A percentile compares a stretch with the other conserved stretches of the same genome.
Evolutionary conservation across 2,797 vertebrate species (phyloP).

Genomic region (Pitangus sulphuratus): DNA sequence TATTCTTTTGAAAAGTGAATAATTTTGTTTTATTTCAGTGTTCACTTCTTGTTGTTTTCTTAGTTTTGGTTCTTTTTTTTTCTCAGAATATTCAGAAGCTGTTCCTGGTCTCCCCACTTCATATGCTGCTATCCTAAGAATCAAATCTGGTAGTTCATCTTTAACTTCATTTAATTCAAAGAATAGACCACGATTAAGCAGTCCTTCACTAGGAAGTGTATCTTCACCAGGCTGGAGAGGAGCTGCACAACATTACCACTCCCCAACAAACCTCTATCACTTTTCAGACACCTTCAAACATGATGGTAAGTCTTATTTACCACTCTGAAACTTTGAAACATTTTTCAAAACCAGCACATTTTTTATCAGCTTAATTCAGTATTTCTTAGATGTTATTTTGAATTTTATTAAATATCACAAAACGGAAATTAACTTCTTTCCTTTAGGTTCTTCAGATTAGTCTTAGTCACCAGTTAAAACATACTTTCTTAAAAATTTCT

Average conservation of each 20-base stretch:
- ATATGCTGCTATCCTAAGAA: constrained; percentile 88
- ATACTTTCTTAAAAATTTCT: neutral
- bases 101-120: constrained; percentile 84
- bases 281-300: constrained; percentile 87
- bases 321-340: neutral
- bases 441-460: neutral
- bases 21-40: neutral
- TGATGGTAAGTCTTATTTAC: constrained; percentile 80
- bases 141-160: constrained; percentile 86
- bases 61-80: neutral
- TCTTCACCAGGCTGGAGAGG: constrained; percentile 82
- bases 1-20: neutral
- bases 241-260: constrained; percentile 78
- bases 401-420: neutral
- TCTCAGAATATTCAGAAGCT: constrained; percentile 82
- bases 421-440: neutral
- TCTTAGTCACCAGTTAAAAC: neutral
- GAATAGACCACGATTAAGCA: constrained; percentile 80
- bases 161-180: constrained; percentile 80
- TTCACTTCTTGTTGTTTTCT: neutral
- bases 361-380: neutral
- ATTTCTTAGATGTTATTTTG: neutral
- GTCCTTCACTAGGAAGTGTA: constrained; percentile 66
- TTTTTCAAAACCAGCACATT: neutral
- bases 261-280: constrained; percentile 81